phyloP scores from a whole-genome alignment of 2,113 vertebrate genomes.

The Microcebus lehilahytsara region DNA sequence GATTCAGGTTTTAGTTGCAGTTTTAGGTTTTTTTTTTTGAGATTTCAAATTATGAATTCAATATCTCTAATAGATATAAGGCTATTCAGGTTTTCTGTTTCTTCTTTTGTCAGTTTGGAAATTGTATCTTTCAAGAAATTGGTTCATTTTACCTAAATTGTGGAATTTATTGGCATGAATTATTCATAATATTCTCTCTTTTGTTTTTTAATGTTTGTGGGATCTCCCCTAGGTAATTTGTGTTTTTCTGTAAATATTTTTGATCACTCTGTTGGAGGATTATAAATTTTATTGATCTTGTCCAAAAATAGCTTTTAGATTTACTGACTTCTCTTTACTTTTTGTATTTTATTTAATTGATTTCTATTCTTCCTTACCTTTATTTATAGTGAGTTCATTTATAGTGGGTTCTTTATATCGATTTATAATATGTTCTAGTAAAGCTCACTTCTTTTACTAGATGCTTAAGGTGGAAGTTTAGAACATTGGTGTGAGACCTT shows the following conservation, averaged over 20 bases:
- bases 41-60: too few species aligned
- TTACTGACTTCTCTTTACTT: background rate
- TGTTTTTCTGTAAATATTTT: constrained; percentile 18
- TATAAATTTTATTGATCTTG: background rate
- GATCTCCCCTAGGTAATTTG: background rate
- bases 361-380: background rate
- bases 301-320: background rate
- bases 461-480: background rate
- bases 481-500: background rate
- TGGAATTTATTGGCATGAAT: background rate
- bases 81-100: background rate
- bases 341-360: too few species aligned
- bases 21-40: background rate
- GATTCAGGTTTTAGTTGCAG: background rate
- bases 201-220: background rate
- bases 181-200: background rate
- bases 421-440: background rate
- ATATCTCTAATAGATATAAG: background rate
- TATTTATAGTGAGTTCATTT: background rate
- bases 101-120: background rate
- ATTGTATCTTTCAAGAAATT: background rate
- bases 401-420: background rate
- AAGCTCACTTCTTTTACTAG: background rate
- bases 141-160: background rate
- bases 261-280: background rate